Base-by-base conservation (phyloP, 2,888 invertebrate species). In the Dascillus cervinus region DNA sequence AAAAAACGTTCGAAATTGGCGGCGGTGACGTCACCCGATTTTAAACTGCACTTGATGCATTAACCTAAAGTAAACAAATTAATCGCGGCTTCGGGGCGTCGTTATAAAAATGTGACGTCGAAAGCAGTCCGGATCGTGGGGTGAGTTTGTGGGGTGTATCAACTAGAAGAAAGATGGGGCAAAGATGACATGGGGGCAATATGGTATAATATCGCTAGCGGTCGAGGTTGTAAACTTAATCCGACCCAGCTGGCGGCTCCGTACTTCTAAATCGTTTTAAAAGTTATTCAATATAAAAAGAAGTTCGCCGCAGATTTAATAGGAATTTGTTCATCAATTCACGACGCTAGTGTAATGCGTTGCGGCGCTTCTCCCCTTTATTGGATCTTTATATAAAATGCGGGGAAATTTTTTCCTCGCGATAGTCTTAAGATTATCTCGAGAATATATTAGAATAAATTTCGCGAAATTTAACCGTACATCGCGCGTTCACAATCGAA, bases 261-360 rank as follows among this genome's bases (percentile, higher is more conserved):
- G 55, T 54, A 54, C 61, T 62, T 62, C 62, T 59, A 62, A 62
- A 62, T 64, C 62, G 64, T 53, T 62, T n/a, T 60, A 60, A 64
- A 64, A 65, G 61, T 65, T 64, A 62, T 64, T 65, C 64, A 64
- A 65, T 65, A 65, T 65, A 63, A 64, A n/a, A 64, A 64, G 64
- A 60, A 60, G 59, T 58, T 58, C 57, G 51, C 52, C 56, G 56
- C 58, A 60, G 65, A 65, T 66, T 65, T 66, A 65, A 66, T 65
- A 65, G 63, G 62, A 65, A 65, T 64, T 64, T 64, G 65, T 63
- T 65, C 65, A 66, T 66, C 65, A 66, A 66, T 65, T 66, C 60
- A 58, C 64, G 58, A 55, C 60, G 62, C 55, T 32, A 35, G 36
- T 33, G 39, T 41, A 37, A 43, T 37, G 39, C 35, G 36, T 31